A percentile compares a stretch with the other conserved stretches of the same genome.
These are phyloP conservation scores for Sminthurides bifidus DNA, from an alignment of 1,140 invertebrate species.

Conservation along the genomic window DNA sequence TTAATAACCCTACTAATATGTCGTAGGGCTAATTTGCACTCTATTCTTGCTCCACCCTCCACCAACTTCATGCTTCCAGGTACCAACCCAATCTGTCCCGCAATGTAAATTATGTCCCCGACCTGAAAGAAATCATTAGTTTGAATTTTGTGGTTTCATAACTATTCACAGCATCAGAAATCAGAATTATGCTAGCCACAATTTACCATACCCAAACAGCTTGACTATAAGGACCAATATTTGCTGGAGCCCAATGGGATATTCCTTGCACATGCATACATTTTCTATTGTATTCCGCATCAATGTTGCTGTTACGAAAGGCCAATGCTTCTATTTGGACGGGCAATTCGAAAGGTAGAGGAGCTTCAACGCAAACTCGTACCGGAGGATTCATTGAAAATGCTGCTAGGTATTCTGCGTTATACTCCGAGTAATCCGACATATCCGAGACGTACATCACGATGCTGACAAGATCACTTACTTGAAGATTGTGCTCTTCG, in stretches of 20 bases:
- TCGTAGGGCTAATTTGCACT: constrained; percentile 66
- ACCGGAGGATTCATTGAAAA: constrained; percentile 61
- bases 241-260: constrained; percentile 90
- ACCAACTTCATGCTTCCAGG: constrained; percentile 69
- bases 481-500: constrained; percentile 33
- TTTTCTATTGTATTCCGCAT: constrained; percentile 36
- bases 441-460: constrained; percentile 72
- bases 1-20: constrained; percentile 44
- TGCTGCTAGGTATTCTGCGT: constrained; percentile 59
- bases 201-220: constrained; percentile 56
- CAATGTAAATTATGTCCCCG: constrained; percentile 68
- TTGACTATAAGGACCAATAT: constrained; percentile 92
- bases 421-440: constrained; percentile 60
- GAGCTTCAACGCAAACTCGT: constrained; percentile 72
- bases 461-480: constrained; percentile 61
- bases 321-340: constrained; percentile 65
- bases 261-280: constrained; percentile 88
- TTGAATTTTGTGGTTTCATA: too few relatives aligned
- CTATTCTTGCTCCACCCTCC: constrained; percentile 55
- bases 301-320: constrained; percentile 37
- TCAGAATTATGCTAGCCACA: too few relatives aligned
- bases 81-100: constrained; percentile 81
- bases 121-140: constrained; percentile 50
- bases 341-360: constrained; percentile 54
- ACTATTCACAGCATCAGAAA: too few relatives aligned